Conservation (phyloP, 2,888 invertebrate genomes). For the Zygothrica quintamaculata region DNA sequence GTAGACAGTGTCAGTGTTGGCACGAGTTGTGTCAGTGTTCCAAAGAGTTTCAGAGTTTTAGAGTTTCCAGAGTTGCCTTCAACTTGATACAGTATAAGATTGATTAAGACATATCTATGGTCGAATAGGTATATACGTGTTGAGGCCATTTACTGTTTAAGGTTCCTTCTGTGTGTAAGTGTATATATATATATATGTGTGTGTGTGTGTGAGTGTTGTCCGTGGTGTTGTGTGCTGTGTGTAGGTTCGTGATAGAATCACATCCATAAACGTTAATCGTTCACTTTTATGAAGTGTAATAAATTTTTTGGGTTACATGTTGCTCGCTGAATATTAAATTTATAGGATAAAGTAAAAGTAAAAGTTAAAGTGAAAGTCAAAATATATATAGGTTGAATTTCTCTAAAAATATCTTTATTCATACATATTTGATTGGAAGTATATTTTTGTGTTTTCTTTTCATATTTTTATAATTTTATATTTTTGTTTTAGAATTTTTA, state of each 20-base stretch:
- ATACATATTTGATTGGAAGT: conserved; percentile 78
- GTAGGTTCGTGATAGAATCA: conserved; percentile 74
- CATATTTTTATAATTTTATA: conserved; percentile 18
- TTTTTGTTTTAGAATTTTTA: conserved; percentile 40
- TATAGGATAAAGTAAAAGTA: conserved; percentile 22
- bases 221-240: conserved; percentile 10
- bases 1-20: conserved; percentile 23
- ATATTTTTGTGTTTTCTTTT: conserved; percentile 50
- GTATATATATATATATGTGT: too few species aligned
- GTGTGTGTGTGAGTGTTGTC: not conserved
- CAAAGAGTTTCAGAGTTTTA: not conserved
- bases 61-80: not conserved
- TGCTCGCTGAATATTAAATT: not conserved
- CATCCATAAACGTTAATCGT: conserved; percentile 81
- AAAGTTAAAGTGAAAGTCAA: not conserved
- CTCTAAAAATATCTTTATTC: conserved; percentile 79
- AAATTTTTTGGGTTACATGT: conserved; percentile 70
- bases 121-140: conserved; percentile 64
- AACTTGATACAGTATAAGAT: conserved; percentile 53
- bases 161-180: conserved; percentile 1
- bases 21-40: not conserved
- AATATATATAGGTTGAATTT: conserved; percentile 57
- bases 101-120: conserved; percentile 79
- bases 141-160: conserved; percentile 54
- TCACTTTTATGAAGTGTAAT: conserved; percentile 80